Evolutionary conservation across 2,113 vertebrate species (phyloP).

Genomic region (Mesitornis unicolor): DNA sequence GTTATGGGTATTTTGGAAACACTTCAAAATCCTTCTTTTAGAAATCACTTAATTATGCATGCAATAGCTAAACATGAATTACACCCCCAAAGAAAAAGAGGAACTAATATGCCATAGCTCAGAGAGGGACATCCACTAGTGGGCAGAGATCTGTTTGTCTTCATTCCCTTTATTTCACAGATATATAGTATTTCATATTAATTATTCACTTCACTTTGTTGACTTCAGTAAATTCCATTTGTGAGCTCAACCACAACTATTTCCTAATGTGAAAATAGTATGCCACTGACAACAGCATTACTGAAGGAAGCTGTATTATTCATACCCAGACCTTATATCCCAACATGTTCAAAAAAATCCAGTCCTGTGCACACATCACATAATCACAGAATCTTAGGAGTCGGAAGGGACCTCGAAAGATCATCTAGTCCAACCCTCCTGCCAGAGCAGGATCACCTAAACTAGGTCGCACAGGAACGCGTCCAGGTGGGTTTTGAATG

Average conservation of each 20-base stretch:
- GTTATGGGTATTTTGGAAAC: neutral
- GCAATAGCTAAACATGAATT: neutral
- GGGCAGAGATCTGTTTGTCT: neutral
- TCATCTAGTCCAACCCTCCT: too few species aligned
- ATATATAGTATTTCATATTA: neutral
- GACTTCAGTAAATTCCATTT: neutral
- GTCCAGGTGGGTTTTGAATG: too few species aligned
- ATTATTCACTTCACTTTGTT: neutral
- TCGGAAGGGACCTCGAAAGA: too few species aligned
- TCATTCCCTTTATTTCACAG: neutral
- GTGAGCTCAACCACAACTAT: neutral
- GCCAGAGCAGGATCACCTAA: too few species aligned
- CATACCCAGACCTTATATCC: neutral
- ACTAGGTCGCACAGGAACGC: too few species aligned
- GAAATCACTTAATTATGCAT: neutral
- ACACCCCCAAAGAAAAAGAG: neutral
- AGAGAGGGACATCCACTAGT: neutral
- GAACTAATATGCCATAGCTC: neutral
- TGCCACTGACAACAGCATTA: neutral
- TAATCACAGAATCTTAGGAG: too few species aligned
- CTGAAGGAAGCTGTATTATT: neutral
- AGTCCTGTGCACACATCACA: neutral
- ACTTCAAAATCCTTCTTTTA: rapidly evolving
- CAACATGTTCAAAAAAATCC: neutral
- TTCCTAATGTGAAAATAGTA: neutral